Evolutionary conservation across 1,140 invertebrate genomes (phyloP).

Genomic region (Aphis craccivora): DNA sequence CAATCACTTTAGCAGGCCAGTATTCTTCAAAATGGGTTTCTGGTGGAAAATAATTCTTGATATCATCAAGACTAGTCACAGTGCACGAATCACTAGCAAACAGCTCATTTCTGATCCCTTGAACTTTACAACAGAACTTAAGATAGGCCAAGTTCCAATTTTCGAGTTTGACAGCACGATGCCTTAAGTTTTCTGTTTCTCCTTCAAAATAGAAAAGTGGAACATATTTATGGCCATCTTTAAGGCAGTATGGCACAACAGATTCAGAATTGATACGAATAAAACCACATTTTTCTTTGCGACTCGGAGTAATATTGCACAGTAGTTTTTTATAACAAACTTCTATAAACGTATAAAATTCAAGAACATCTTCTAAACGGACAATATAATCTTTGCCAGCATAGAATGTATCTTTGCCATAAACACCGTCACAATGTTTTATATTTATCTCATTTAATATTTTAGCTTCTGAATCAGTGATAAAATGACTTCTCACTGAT

Average conservation of each 20-base stretch:
- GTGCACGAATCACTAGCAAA: constrained; percentile 88
- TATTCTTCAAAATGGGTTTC: constrained; percentile 89
- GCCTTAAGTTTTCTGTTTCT: constrained; percentile 87
- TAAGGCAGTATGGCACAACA: constrained; percentile 90
- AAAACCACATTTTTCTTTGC: constrained; percentile 87
- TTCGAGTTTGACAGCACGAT: constrained; percentile 82
- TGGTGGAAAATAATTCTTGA: constrained; percentile 88
- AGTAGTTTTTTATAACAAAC: constrained; percentile 86
- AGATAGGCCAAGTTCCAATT: constrained; percentile 92
- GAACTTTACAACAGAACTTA: constrained; percentile 93
- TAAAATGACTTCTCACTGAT: constrained; percentile 91
- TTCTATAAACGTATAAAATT: constrained; percentile 90
- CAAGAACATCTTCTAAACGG: constrained; percentile 81
- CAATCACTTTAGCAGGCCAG: constrained; percentile 86
- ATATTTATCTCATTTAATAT: constrained; percentile 93
- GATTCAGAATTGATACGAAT: constrained; percentile 93
- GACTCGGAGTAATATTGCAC: constrained; percentile 68
- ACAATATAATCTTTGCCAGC: constrained; percentile 86
- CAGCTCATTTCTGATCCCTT: constrained; percentile 88
- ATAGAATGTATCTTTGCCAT: constrained; percentile 88
- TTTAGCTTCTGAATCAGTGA: constrained; percentile 87
- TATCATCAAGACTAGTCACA: constrained; percentile 87
- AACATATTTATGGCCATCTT: constrained; percentile 84
- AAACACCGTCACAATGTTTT: constrained; percentile 89
- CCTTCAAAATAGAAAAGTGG: constrained; percentile 94